Evolutionary conservation across 2,113 vertebrate species (phyloP).

Genomic region (Pomatostomus ruficeps): DNA sequence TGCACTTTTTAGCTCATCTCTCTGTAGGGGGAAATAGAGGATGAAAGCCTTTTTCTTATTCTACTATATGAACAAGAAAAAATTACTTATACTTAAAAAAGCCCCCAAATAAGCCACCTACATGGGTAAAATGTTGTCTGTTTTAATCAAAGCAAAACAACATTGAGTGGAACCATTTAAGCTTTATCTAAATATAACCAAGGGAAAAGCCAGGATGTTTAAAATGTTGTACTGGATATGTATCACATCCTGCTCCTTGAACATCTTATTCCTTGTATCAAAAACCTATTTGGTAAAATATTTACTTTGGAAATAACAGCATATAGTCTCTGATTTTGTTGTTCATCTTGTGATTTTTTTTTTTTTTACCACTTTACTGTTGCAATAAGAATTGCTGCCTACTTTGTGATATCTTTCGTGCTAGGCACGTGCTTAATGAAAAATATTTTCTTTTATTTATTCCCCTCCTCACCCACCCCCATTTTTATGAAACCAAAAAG

Average conservation of each 20-base stretch:
- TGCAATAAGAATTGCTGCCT: neutral
- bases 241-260: conserved; percentile 12
- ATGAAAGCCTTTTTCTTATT: neutral
- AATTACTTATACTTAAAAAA: neutral
- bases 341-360: neutral
- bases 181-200: conserved; percentile 13
- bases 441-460: neutral
- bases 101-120: neutral
- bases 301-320: neutral
- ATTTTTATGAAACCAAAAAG: neutral
- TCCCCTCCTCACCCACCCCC: rapidly evolving
- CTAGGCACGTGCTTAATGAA: neutral
- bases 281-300: conserved; percentile 15
- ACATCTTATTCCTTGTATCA: neutral
- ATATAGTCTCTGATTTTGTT: neutral
- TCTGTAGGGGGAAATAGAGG: neutral
- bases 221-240: neutral
- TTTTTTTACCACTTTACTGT: neutral
- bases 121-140: neutral
- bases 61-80: neutral
- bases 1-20: neutral
- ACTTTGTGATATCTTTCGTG: neutral
- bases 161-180: neutral
- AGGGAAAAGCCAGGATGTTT: neutral
- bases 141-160: neutral